Conservation (phyloP, 2,888 invertebrate genomes). For the Proisotoma minuta region DNA sequence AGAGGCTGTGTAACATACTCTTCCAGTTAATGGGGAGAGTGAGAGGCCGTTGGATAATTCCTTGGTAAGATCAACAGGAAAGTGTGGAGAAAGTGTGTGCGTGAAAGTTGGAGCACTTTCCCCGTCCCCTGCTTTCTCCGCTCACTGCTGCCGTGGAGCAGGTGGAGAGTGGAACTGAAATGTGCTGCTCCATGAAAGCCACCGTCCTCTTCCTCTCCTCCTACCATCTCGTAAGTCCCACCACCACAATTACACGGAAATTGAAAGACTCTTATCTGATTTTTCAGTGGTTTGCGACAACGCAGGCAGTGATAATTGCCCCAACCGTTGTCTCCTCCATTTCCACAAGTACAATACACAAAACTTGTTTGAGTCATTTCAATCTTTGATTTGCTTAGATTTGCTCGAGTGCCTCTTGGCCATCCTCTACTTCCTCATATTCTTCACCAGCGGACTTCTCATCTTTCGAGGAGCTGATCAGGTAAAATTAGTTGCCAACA, state of each 20-base stretch:
- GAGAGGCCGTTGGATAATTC: too few species aligned
- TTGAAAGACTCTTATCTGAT: not conserved
- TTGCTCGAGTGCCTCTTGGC: not conserved
- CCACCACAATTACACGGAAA: not conserved
- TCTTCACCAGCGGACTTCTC: not conserved
- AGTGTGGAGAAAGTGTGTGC: too few species aligned
- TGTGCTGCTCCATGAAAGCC: slow-evolving; percentile 3
- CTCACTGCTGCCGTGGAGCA: too few species aligned
- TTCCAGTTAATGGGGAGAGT: too few species aligned
- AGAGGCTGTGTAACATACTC: too few species aligned
- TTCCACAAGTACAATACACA: not conserved
- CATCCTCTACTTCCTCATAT: not conserved
- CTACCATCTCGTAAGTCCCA: not conserved
- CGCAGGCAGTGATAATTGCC: not conserved
- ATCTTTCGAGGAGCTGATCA: not conserved
- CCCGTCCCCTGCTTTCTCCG: too few species aligned
- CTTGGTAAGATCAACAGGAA: too few species aligned
- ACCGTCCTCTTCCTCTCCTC: not conserved
- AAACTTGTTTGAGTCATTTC: not conserved
- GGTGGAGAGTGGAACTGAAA: too few species aligned
- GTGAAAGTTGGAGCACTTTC: too few species aligned
- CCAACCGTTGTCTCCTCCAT: not conserved
- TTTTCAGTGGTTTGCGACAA: not conserved
- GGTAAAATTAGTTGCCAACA: too few species aligned
- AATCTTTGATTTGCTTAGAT: not conserved